Percentiles rank a stretch among this genome's conserved stretches.
Evolutionary conservation across 2,888 invertebrate genomes (phyloP).

Genomic region (Blastobasis adustella): DNA sequence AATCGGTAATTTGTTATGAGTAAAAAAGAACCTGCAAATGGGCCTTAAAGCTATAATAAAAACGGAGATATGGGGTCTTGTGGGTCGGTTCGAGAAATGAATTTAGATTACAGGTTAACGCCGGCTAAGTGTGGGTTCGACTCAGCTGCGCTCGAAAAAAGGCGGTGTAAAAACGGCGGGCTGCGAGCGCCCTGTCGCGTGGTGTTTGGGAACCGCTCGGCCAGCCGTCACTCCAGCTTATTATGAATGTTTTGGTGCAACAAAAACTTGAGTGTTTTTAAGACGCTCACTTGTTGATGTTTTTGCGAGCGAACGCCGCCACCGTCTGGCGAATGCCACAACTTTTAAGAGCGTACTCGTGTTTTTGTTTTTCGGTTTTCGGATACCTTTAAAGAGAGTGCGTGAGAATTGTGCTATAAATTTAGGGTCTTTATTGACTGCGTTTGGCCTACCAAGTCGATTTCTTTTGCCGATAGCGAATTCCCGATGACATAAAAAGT

Average conservation of each 20-base stretch:
- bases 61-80: conserved; percentile 64
- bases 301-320: conserved; percentile 13
- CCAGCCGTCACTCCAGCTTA: conserved; percentile 42
- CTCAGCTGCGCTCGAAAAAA: conserved; percentile 69
- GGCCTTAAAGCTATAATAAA: conserved; percentile 70
- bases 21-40: conserved; percentile 71
- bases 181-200: conserved; percentile 28
- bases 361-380: conserved; percentile 7
- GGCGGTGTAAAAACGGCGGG: conserved; percentile 38
- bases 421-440: conserved; percentile 1
- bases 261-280: conserved; percentile 37
- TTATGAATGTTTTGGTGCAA: conserved; percentile 42
- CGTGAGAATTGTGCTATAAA: conserved; percentile 4
- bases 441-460: neutral
- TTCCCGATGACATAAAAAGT: neutral
- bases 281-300: conserved; percentile 34
- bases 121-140: conserved; percentile 70
- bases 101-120: conserved; percentile 75
- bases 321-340: conserved; percentile 23
- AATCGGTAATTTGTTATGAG: conserved; percentile 69
- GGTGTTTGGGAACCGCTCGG: conserved; percentile 25
- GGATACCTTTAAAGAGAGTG: conserved; percentile 3
- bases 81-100: conserved; percentile 73
- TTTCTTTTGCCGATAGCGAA: neutral
- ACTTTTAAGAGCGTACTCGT: conserved; percentile 19